Evolutionary conservation across 1,140 invertebrate species (phyloP).

Genomic region (Meteorus sp.): DNA sequence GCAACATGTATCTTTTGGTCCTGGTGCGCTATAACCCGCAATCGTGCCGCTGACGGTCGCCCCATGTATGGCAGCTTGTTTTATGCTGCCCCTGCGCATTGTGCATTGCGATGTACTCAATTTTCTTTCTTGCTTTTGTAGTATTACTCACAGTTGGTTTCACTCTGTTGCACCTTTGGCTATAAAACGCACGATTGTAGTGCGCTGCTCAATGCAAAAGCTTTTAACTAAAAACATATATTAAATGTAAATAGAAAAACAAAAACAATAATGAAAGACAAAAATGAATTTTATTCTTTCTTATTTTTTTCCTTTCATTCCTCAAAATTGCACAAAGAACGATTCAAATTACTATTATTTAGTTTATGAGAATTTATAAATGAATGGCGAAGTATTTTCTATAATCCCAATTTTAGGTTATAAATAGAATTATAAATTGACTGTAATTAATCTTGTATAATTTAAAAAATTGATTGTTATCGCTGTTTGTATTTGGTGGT

Average conservation of each 20-base stretch:
- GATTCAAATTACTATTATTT: no score
- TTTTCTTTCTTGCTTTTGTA: constrained; percentile 8
- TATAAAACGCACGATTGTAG: constrained; percentile 4
- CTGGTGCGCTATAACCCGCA: background rate
- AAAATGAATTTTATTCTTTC: constrained; percentile 6
- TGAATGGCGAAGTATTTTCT: no score
- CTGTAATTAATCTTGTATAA: no score
- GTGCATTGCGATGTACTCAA: constrained; percentile 22
- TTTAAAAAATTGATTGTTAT: no score
- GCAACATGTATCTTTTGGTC: background rate
- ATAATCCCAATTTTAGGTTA: no score
- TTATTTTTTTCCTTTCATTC: background rate
- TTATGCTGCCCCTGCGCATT: constrained; percentile 42
- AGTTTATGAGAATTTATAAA: no score
- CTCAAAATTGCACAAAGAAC: no score
- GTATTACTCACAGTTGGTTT: no score
- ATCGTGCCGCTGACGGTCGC: constrained; percentile 49
- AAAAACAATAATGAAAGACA: background rate
- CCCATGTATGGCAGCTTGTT: constrained; percentile 61
- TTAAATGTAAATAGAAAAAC: background rate
- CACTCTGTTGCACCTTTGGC: constrained; percentile 4
- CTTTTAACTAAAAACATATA: constrained; percentile 9
- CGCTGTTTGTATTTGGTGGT: no score
- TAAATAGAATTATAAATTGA: no score
- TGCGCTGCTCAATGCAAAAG: constrained; percentile 6